Conservation (phyloP, 2,797 vertebrate species). For the Ispidina lecontei region DNA sequence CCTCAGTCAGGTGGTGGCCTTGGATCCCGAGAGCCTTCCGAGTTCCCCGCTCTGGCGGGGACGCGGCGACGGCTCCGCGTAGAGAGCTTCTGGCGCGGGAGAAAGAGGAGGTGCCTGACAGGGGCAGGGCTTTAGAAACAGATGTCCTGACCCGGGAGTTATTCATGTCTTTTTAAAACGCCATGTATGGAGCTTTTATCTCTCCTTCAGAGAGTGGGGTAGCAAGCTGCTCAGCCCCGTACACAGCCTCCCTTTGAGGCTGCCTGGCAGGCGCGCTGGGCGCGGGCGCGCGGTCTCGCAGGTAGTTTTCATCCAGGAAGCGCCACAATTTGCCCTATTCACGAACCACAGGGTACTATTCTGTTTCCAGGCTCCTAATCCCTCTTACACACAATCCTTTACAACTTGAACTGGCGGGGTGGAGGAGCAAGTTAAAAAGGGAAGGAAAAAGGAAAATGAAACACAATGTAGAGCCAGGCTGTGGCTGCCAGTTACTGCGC, state of each 20-base stretch:
- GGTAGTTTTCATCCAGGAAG: constrained; percentile 72
- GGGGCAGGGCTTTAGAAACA: neutral
- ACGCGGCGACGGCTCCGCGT: neutral
- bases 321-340: constrained; percentile 55
- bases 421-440: constrained; percentile 71
- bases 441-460: constrained; percentile 59
- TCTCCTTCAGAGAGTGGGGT: neutral
- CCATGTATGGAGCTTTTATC: constrained; percentile 27
- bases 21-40: neutral
- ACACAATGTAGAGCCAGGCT: constrained; percentile 59
- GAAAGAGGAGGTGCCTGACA: neutral
- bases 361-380: constrained; percentile 74
- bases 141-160: neutral
- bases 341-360: constrained; percentile 67
- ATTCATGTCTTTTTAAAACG: constrained; percentile 1
- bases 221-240: neutral
- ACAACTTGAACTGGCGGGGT: constrained; percentile 57
- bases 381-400: constrained; percentile 67
- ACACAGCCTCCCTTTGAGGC: neutral
- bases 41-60: neutral
- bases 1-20: neutral
- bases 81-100: neutral
- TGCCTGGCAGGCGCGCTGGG: neutral
- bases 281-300: constrained; percentile 35
- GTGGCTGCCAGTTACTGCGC: constrained; percentile 50